A percentile compares a stretch with the other conserved stretches of the same genome.
Evolutionary conservation across 2,888 invertebrate genomes (phyloP).

Genomic region (Gerris lacustris): DNA sequence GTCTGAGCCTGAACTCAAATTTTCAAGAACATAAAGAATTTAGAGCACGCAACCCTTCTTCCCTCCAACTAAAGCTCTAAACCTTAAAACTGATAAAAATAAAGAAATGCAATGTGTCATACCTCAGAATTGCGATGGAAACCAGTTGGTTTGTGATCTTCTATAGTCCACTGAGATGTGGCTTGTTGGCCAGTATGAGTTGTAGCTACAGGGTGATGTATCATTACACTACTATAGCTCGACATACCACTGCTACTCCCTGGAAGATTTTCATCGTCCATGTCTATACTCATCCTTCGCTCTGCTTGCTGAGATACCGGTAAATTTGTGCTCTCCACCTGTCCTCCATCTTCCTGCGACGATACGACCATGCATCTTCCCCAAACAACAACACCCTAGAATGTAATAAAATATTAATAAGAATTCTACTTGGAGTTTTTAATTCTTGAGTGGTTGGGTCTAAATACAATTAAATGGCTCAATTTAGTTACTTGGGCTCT

Average conservation of each 20-base stretch:
- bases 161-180: constrained; percentile 6
- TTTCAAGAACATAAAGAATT: too few relatives aligned
- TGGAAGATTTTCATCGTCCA: constrained; percentile 19
- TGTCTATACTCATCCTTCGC: background rate
- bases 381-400: constrained; percentile 1
- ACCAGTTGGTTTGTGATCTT: background rate
- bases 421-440: too few relatives aligned
- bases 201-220: constrained; percentile 18
- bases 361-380: background rate
- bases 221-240: constrained; percentile 23
- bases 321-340: background rate
- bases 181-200: background rate
- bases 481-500: too few relatives aligned
- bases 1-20: too few relatives aligned
- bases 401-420: background rate
- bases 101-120: background rate
- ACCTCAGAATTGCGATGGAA: background rate
- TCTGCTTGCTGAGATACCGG: background rate
- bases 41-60: too few relatives aligned
- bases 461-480: too few relatives aligned
- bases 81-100: too few relatives aligned
- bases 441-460: too few relatives aligned
- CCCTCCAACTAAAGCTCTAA: too few relatives aligned
- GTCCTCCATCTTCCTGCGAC: background rate
- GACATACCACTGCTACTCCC: constrained; percentile 20